Percentiles rank a stretch among this genome's conserved stretches.
Evolutionary conservation across 2,797 vertebrate species (phyloP).

Genomic region (Anableps anableps): DNA sequence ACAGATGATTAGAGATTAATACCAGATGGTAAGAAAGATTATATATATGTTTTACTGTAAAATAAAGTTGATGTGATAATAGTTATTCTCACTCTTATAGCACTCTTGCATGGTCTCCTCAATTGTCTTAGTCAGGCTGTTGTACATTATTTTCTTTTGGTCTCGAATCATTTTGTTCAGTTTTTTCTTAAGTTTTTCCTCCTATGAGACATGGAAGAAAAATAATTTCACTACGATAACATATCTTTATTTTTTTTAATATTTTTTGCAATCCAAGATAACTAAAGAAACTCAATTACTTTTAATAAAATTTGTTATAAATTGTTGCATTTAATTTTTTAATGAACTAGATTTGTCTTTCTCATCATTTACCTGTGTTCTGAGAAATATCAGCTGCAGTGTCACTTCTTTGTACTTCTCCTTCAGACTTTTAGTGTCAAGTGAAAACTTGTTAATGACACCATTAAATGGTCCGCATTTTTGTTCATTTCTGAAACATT

Average conservation of each 20-base stretch:
- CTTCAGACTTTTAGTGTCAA: constrained; percentile 23
- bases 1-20: neutral
- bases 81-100: constrained; percentile 37
- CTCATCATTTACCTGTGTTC: constrained; percentile 41
- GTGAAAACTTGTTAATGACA: constrained; percentile 32
- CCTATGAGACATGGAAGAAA: constrained; percentile 17
- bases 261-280: neutral
- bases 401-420: constrained; percentile 2
- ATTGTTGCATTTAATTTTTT: neutral
- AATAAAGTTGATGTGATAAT: neutral
- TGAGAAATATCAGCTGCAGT: constrained; percentile 53
- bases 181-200: constrained; percentile 29
- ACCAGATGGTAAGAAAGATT: neutral
- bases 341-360: neutral
- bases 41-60: neutral
- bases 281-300: neutral
- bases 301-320: neutral
- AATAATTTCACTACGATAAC: neutral
- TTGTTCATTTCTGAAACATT: constrained; percentile 52
- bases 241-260: no score
- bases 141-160: constrained; percentile 48
- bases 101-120: constrained; percentile 28
- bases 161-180: constrained; percentile 27
- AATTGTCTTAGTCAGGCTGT: constrained; percentile 21
- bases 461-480: constrained; percentile 26